Conservation (phyloP, 2,113 vertebrate species). For the Xenopus laevis region DNA sequence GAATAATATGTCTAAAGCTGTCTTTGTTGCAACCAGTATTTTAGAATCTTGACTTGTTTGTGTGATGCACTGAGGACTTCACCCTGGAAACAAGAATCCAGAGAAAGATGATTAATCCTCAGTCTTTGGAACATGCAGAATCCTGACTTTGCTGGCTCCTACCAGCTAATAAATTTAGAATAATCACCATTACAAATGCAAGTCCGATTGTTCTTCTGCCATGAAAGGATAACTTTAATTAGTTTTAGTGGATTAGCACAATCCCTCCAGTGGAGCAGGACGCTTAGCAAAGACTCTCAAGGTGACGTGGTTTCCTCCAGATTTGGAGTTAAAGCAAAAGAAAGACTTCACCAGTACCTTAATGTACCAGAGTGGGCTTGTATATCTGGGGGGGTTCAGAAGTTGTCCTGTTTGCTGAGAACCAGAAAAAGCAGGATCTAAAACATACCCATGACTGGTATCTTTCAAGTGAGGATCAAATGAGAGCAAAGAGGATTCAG, state of each 20-base stretch:
- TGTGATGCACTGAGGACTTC: not conserved
- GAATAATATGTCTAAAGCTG: no score
- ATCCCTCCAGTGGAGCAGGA: not conserved
- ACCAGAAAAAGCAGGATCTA: no score
- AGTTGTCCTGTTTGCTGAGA: no score
- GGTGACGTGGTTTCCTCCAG: not conserved
- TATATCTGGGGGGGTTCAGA: no score
- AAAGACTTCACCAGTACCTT: no score
- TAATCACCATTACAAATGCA: constrained; percentile 1
- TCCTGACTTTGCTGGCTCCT: not conserved
- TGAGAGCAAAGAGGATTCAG: no score
- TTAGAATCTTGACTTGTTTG: no score
- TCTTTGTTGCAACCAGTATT: no score
- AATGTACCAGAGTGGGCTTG: no score
- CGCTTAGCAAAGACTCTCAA: constrained; percentile 3
- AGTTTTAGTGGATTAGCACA: constrained; percentile 10
- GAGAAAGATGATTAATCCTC: not conserved
- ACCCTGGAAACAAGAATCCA: not conserved
- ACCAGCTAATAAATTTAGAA: not conserved
- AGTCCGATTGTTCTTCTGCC: not conserved
- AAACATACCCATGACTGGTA: no score
- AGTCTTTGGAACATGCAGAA: not conserved
- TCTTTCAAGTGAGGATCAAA: no score
- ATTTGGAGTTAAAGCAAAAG: not conserved
- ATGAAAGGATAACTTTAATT: constrained; percentile 9